Conservation (phyloP, 2,888 invertebrate genomes). For the Vanessa cardui region DNA sequence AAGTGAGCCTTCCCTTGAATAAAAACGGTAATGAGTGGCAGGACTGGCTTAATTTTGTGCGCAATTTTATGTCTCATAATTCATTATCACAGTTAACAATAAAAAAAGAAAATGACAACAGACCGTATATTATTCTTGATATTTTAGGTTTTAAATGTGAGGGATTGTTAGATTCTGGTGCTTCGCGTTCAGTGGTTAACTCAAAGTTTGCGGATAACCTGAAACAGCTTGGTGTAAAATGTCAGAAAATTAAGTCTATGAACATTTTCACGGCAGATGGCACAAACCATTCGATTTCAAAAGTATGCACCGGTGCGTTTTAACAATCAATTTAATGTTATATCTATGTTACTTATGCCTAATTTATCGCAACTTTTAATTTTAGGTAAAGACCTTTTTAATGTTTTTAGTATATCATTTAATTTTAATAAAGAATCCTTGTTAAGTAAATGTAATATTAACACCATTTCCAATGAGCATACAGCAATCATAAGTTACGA, state of each 20-base stretch:
- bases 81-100: conserved; percentile 14
- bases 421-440: conserved; percentile 1
- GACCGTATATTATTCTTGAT: conserved; percentile 20
- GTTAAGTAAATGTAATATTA: neutral
- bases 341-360: conserved; percentile 23
- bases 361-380: conserved; percentile 20
- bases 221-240: conserved; percentile 16
- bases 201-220: conserved; percentile 16
- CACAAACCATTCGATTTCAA: conserved; percentile 13
- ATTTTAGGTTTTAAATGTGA: conserved; percentile 20
- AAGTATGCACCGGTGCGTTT: conserved; percentile 13
- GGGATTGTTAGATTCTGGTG: conserved; percentile 32
- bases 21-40: conserved; percentile 29
- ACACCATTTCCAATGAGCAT: neutral
- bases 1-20: conserved; percentile 16
- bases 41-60: conserved; percentile 11
- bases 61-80: conserved; percentile 1
- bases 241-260: conserved; percentile 8
- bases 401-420: conserved; percentile 26
- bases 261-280: conserved; percentile 28
- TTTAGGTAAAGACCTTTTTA: conserved; percentile 29
- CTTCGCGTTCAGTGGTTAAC: conserved; percentile 25
- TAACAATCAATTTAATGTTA: conserved; percentile 23
- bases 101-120: conserved; percentile 25
- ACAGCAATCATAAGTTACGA: conserved; percentile 11